Evolutionary conservation across 2,113 vertebrate species (phyloP), one percentile per base, ranked within the genome.

Genomic region (Neogale vison): DNA sequence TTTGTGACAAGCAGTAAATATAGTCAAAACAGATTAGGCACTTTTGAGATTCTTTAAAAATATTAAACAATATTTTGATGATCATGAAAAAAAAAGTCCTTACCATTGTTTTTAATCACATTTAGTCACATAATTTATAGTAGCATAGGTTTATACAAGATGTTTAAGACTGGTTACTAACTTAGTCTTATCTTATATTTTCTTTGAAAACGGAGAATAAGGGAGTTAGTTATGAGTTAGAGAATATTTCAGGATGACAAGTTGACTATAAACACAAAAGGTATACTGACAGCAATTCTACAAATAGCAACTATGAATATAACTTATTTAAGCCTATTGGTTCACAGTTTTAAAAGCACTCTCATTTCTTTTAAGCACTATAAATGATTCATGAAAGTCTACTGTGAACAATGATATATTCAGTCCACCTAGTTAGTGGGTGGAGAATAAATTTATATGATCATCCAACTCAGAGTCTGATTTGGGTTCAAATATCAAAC

Each of bases 51-150:
- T 61, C 61, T 82, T 74, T 69, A 7, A 45, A 9, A 84, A 90
- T 55, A 88, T n/a, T 93, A 79, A 96, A 92, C 31, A 88, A 34
- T 74, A 72, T 88, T 92, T 88, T 89, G 76, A 76, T 90, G 36
- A 76, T 89, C 55, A 26, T 52, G 23, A 24, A 65, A 89, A 77
- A 77, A 63, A 13, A 29, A 42, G 67, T 96, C 81, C 57, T 92
- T 97, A 88, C 9, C 13, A 63, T 29, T 83, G 34, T 63, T 95
- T 97, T 96, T 95, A 97, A 81, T 72, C 76, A 57, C 74, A 93
- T 63, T 97, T 79, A 88, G 76, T 96, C 90, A 97, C 90, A 94
- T 95, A 90, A 72, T 89, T 97, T 85, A 82, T 81, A 91, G 71
- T 26, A 61, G 59, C 83, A 90, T 67, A 65, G 79, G 18, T 92